Evolutionary conservation across 35 echinoderm and acorn worm species (phyloP), one percentile per base, ranked within the genome.

Genomic region (Apostichopus parvimensis): DNA sequence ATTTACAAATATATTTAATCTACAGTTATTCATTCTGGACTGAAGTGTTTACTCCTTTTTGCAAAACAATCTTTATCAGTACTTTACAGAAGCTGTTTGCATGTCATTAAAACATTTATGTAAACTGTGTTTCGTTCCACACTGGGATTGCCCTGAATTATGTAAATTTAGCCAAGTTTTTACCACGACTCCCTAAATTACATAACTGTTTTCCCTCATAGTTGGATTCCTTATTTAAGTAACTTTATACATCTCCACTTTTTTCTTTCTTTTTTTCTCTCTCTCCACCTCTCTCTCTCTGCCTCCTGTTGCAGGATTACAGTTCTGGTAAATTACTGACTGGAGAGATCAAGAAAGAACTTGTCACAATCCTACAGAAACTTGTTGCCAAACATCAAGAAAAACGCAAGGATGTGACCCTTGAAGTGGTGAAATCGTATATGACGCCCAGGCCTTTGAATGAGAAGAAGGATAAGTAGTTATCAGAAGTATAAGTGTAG

Each of bases 331-430:
- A 94, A 57, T 61, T 99, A 68, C 61, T 99, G 34, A 99, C 97
- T 9, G 97, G 97, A 56, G 95, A 99, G 61, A 64, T 99, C 56
- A 99, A 99, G 95, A 99, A 99, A 87, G 93, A 96, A 62, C 82
- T 99, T 45, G 96, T 99, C 15, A 91, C 64, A 6, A 96, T 99
- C 17, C 75, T 99, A 9, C 97, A 99, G 73, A 91, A 93, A 78
- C 13, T 99, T 79, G 86, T 96, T 0, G 91, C 87, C 20, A 87
- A 96, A 11, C 93, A 94, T 65, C 93, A 99, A 82, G 97, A 99
- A 80, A 99, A 77, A 71, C 90, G 97, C 81, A 95, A 95, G 55
- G n/a, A 77, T 13, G 94, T 99, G 11, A 99, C 97, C 59, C 79
- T 91, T 17, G 97, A 99, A 61, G 59, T 95, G 15, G 77, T 99